Evolutionary conservation across 2,888 invertebrate species (phyloP).

Genomic region (Philopedon plagiatum): DNA sequence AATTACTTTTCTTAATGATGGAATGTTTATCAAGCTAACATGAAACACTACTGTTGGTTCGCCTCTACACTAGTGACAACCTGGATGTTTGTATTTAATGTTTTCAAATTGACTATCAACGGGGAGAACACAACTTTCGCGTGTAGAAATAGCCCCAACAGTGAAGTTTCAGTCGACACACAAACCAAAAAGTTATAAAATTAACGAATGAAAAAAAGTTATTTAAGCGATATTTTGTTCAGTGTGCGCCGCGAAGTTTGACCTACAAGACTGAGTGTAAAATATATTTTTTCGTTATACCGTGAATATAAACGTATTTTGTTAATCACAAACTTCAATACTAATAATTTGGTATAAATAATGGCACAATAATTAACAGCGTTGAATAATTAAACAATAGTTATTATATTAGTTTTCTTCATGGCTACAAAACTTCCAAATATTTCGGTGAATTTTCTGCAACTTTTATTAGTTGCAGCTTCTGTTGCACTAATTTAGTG

Average conservation of each 20-base stretch:
- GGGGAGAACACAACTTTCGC: no score
- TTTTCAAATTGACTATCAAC: no score
- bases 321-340: constrained; percentile 26
- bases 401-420: background rate
- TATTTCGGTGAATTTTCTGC: no score
- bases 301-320: background rate
- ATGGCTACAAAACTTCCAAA: background rate
- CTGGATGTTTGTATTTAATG: no score
- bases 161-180: background rate
- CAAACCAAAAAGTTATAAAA: background rate
- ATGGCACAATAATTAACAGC: constrained; percentile 37
- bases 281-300: background rate
- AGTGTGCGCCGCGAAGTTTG: background rate
- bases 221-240: constrained; percentile 13
- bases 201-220: background rate
- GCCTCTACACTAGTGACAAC: no score
- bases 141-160: no score
- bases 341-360: constrained; percentile 44
- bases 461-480: no score
- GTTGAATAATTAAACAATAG: background rate
- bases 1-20: background rate
- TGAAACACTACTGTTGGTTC: background rate
- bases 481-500: no score
- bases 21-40: background rate
- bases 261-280: constrained; percentile 17